Evolutionary conservation across 2,888 invertebrate genomes (phyloP).

Genomic region (Clanis bilineata): DNA sequence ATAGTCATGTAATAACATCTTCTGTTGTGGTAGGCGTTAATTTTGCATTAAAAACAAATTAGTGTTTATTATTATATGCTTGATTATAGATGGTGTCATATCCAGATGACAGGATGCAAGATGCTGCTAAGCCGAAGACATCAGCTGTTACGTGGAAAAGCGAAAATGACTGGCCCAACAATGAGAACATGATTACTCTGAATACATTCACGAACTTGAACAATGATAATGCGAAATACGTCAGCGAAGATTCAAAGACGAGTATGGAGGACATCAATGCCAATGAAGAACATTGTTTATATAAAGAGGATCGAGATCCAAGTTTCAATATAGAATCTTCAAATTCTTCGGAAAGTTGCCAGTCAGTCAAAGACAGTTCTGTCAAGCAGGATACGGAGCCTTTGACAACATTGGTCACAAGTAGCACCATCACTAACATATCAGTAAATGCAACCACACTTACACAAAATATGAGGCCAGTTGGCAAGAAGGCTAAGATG

Average conservation of each 20-base stretch:
- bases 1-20: too few relatives aligned
- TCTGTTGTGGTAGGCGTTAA: too few relatives aligned
- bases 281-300: slow-evolving; percentile 75
- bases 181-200: slow-evolving; percentile 64
- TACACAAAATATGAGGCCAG: slow-evolving; percentile 52
- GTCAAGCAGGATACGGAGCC: slow-evolving; percentile 64
- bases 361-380: slow-evolving; percentile 68
- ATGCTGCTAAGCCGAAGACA: slow-evolving; percentile 73
- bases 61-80: not conserved
- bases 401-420: slow-evolving; percentile 55
- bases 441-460: slow-evolving; percentile 58
- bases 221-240: slow-evolving; percentile 65
- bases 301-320: slow-evolving; percentile 73
- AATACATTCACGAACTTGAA: slow-evolving; percentile 64
- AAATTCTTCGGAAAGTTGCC: slow-evolving; percentile 76
- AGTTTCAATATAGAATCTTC: slow-evolving; percentile 78
- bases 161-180: slow-evolving; percentile 66
- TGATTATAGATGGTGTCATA: slow-evolving; percentile 64
- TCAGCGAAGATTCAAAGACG: slow-evolving; percentile 74
- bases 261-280: slow-evolving; percentile 74
- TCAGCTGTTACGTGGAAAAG: slow-evolving; percentile 73
- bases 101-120: slow-evolving; percentile 71
- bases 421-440: slow-evolving; percentile 50
- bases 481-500: slow-evolving; percentile 64
- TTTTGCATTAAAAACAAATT: not conserved